Evolutionary conservation across 2,888 invertebrate genomes (phyloP).

Genomic region (Deroplatys truncata): DNA sequence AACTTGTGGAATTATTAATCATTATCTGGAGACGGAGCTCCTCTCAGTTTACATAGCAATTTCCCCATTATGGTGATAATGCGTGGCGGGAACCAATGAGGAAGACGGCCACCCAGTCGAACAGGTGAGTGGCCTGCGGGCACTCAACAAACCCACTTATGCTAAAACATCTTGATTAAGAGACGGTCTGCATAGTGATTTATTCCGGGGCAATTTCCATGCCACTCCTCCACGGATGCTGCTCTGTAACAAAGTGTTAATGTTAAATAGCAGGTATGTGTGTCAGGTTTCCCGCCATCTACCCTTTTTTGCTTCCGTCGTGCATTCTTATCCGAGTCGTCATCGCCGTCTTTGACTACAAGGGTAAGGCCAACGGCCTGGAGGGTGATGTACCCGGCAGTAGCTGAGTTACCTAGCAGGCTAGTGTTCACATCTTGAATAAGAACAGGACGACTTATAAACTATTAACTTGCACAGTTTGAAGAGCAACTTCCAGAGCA

Average conservation of each 20-base stretch:
- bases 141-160: conserved; percentile 12
- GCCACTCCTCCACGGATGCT: neutral
- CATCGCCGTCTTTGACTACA: neutral
- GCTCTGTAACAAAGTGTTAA: neutral
- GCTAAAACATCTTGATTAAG: conserved; percentile 21
- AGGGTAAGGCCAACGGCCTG: neutral
- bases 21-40: neutral
- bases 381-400: neutral
- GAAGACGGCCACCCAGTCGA: neutral
- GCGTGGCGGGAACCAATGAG: neutral
- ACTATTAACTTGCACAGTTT: too few species aligned
- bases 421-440: too few species aligned
- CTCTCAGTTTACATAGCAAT: neutral
- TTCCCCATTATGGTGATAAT: neutral
- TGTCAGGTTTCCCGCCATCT: neutral
- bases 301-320: neutral
- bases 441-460: too few species aligned
- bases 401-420: neutral
- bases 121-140: neutral
- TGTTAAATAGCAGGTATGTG: neutral
- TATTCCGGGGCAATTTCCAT: neutral
- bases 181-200: conserved; percentile 10
- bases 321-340: neutral
- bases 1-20: neutral
- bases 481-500: too few species aligned